phyloP scores from a whole-genome alignment of 2,113 vertebrate species.

The Balaeniceps rex region DNA sequence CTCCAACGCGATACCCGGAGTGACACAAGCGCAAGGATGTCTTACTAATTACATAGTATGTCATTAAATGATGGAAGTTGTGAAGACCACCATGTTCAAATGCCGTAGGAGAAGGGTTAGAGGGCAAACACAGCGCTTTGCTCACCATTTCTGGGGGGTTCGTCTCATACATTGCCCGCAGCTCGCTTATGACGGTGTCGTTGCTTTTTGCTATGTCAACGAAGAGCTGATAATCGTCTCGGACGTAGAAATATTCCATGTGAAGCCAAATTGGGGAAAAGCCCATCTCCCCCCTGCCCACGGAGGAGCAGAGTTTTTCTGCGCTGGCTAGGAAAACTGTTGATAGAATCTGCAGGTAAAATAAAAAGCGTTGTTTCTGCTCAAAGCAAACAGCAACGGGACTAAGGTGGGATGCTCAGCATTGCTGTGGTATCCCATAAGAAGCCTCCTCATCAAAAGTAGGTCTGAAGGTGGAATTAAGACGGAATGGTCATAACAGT shows the following conservation, averaged over 20 bases:
- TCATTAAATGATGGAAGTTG: accelerated
- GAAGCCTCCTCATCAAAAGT: not conserved
- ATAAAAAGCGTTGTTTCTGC: not conserved
- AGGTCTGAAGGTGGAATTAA: not conserved
- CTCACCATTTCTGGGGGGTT: not conserved
- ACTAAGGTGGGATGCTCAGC: no score
- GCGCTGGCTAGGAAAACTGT: not conserved
- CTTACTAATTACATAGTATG: not conserved
- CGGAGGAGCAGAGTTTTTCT: not conserved
- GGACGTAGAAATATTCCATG: not conserved
- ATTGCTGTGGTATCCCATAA: not conserved
- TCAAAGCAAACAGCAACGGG: not conserved
- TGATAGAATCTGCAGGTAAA: not conserved
- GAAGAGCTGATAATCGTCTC: not conserved
- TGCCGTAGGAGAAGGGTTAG: not conserved
- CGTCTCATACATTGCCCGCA: not conserved
- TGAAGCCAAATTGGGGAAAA: not conserved
- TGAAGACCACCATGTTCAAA: not conserved
- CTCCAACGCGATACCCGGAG: not conserved
- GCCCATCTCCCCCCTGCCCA: not conserved
- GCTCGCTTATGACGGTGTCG: not conserved
- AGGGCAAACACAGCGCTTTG: not conserved
- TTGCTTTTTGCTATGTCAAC: not conserved
- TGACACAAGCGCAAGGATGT: no score
- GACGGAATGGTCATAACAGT: no score